These are phyloP conservation scores for Caenorhabditis remanei DNA, from an alignment of 1,140 invertebrate genomes.

Conservation along the genomic window DNA sequence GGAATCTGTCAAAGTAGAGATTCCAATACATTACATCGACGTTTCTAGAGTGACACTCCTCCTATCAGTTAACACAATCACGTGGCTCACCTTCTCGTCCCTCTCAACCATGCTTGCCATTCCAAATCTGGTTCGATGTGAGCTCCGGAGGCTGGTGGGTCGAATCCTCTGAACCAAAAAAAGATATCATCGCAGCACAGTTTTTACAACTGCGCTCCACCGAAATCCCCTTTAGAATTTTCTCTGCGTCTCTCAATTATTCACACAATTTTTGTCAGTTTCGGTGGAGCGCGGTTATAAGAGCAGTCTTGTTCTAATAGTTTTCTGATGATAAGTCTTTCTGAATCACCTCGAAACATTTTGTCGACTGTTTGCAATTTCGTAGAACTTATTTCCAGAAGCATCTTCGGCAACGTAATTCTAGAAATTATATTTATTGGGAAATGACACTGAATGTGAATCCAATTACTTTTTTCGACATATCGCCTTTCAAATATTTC, in stretches of 20 bases:
- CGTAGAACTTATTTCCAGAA: slow-evolving; percentile 58
- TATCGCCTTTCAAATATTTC: slow-evolving; percentile 61
- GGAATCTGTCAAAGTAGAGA: slow-evolving; percentile 66
- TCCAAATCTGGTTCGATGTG: slow-evolving; percentile 66
- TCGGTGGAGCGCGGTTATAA: no score
- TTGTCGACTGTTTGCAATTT: slow-evolving; percentile 61
- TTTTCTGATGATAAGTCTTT: background rate
- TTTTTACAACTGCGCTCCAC: no score
- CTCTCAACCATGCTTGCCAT: slow-evolving; percentile 72
- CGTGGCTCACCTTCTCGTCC: slow-evolving; percentile 59
- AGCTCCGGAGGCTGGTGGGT: slow-evolving; percentile 58
- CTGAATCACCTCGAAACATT: slow-evolving; percentile 59
- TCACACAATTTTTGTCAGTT: no score
- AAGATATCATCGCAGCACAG: no score
- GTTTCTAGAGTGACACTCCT: slow-evolving; percentile 11
- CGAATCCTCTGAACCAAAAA: slow-evolving; percentile 70
- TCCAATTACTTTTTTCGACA: slow-evolving; percentile 55
- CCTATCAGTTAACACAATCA: background rate
- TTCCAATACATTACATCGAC: slow-evolving; percentile 40
- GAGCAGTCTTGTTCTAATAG: no score
- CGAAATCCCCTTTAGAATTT: background rate
- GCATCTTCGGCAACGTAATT: slow-evolving; percentile 58
- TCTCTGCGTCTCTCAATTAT: no score
- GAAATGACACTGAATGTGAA: background rate
- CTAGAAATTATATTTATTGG: background rate